Evolutionary conservation across 2,113 vertebrate species (phyloP).

Genomic region (Phyllostomus hastatus): DNA sequence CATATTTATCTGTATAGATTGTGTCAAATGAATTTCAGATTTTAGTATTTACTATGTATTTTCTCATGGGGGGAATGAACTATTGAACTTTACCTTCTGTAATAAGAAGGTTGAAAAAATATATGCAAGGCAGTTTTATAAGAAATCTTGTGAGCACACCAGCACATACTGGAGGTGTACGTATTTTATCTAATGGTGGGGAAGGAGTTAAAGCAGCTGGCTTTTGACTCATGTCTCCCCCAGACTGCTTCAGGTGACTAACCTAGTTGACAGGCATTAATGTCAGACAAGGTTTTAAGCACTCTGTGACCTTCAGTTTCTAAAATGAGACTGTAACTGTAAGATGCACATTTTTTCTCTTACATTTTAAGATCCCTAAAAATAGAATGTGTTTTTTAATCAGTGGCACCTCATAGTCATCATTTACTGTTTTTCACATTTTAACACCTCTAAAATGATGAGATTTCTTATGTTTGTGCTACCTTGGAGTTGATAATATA

Average conservation of each 20-base stretch:
- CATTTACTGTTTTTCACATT: background rate
- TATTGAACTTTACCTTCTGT: slow-evolving; percentile 13
- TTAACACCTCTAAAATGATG: background rate
- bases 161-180: background rate
- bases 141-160: background rate
- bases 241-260: background rate
- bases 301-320: background rate
- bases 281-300: background rate
- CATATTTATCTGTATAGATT: background rate
- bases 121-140: background rate
- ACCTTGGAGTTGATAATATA: background rate
- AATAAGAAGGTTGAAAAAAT: background rate
- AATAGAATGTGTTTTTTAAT: background rate
- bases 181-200: background rate
- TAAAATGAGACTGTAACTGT: background rate
- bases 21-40: background rate
- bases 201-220: background rate
- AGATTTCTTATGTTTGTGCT: background rate
- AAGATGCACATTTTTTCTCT: background rate
- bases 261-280: background rate
- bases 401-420: background rate
- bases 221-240: background rate
- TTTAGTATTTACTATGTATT: background rate
- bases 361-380: background rate
- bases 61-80: background rate